Evolutionary conservation across 2,797 vertebrate species (phyloP).

Genomic region (Girardinus metallicus): DNA sequence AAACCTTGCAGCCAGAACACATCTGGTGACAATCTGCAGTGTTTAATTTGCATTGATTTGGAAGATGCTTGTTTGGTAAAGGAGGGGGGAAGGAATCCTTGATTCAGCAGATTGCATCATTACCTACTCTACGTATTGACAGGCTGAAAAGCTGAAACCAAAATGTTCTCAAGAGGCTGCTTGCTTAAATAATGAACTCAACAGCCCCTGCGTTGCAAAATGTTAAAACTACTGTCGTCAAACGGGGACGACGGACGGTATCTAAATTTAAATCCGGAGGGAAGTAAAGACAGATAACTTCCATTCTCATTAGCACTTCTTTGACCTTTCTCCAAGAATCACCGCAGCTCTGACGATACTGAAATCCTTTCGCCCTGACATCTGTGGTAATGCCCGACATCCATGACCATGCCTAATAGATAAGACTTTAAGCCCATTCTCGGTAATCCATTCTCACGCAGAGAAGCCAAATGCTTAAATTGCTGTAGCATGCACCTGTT

Average conservation of each 20-base stretch:
- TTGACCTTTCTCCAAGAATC: constrained; percentile 4
- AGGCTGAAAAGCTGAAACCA: constrained; percentile 7
- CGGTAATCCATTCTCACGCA: constrained; percentile 54
- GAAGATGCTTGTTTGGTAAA: constrained; percentile 25
- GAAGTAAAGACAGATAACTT: not conserved
- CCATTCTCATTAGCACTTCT: not conserved
- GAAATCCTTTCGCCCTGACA: constrained; percentile 33
- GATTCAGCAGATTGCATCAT: constrained; percentile 39
- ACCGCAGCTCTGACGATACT: not conserved
- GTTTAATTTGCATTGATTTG: constrained; percentile 31
- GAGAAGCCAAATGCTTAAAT: constrained; percentile 32
- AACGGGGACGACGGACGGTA: not conserved
- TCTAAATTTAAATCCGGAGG: not conserved
- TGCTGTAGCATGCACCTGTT: constrained; percentile 13
- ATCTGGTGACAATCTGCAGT: constrained; percentile 31
- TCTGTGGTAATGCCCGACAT: constrained; percentile 46
- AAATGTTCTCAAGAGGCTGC: constrained; percentile 15
- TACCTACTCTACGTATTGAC: constrained; percentile 6
- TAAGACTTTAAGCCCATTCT: constrained; percentile 58
- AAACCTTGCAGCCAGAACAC: constrained; percentile 1
- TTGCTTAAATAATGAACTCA: constrained; percentile 9
- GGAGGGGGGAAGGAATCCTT: constrained; percentile 8
- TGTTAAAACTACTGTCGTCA: not conserved
- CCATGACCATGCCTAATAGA: constrained; percentile 44
- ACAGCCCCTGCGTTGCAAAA: not conserved